Evolutionary conservation across 2,888 invertebrate genomes (phyloP).

Genomic region (Hypselothyrea guttata): DNA sequence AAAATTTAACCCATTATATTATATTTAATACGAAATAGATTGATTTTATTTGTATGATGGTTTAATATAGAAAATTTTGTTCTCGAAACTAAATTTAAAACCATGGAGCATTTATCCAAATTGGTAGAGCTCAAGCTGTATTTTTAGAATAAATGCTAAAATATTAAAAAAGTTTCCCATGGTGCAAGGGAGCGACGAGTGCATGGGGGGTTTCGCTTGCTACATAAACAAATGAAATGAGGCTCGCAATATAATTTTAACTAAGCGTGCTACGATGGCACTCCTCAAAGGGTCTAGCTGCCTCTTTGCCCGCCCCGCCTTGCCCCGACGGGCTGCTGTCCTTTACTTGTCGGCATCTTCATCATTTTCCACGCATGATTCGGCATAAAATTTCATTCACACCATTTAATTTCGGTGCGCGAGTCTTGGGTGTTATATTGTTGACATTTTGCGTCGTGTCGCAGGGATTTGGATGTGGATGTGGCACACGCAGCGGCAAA

Average conservation of each 20-base stretch:
- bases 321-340: constrained; percentile 2
- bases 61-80: no score
- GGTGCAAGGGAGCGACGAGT: no score
- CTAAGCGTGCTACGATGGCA: constrained; percentile 53
- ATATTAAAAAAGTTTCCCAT: no score
- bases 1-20: no score
- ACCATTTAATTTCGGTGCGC: constrained; percentile 70
- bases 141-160: no score
- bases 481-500: constrained; percentile 68
- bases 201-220: constrained; percentile 13
- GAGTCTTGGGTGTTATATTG: constrained; percentile 46
- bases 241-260: constrained; percentile 63
- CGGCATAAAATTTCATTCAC: constrained; percentile 78
- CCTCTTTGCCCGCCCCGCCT: background rate
- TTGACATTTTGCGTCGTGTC: constrained; percentile 58
- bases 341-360: constrained; percentile 60
- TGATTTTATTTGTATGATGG: no score
- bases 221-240: constrained; percentile 72
- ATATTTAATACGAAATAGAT: no score
- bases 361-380: constrained; percentile 76
- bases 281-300: constrained; percentile 4
- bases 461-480: constrained; percentile 9
- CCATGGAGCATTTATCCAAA: no score
- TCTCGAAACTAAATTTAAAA: no score
- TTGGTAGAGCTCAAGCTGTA: no score